Evolutionary conservation across 2,113 vertebrate genomes (phyloP), one percentile per base, ranked within the genome.

Genomic region (Spheniscus mendiculus): DNA sequence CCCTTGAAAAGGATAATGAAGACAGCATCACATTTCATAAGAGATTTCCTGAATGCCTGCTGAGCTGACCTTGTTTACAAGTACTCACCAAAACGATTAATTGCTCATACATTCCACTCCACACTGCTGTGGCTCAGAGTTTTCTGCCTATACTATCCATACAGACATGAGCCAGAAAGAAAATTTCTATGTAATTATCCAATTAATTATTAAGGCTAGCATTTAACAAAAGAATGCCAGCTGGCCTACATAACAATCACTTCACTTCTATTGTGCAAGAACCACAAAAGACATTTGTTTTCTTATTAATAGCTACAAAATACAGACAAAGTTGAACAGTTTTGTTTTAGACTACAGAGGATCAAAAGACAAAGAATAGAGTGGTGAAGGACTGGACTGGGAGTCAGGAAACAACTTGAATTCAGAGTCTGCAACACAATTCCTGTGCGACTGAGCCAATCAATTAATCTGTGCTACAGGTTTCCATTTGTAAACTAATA

Each of bases 11-110:
- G 74, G 58, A 77, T 95, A 91, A 94, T 80, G 62, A 90, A 96
- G 87, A 93, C 70, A 93, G 87, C 89, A 95, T 73, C 81, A 73
- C 93, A 94, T 96, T 95, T 90, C 93, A 88, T 71, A 80, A 56
- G 81, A 89, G 14, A 89, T 66, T 78, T 96, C 77, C 71, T 49
- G 25, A 74, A 38, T n/a, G 90, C 52, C 83, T 97, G 67, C 69
- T 93, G 92, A 87, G 89, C 27, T 80, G 87, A 86, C 52, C 80
- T 90, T 87, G 56, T 82, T 93, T 96, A 90, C 89, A 89, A 93
- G 81, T 21, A 89, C 73, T 71, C 50, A 85, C 66, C 82, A 77
- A 61, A 96, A 95, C 11, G 1, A 96, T 77, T 84, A 92, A 96
- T 61, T 93, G 80, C 62, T 95, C 25, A 0, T 76, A 84, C 49